Evolutionary conservation across 2,113 vertebrate species (phyloP).

Genomic region (Macquaria ambigua): DNA sequence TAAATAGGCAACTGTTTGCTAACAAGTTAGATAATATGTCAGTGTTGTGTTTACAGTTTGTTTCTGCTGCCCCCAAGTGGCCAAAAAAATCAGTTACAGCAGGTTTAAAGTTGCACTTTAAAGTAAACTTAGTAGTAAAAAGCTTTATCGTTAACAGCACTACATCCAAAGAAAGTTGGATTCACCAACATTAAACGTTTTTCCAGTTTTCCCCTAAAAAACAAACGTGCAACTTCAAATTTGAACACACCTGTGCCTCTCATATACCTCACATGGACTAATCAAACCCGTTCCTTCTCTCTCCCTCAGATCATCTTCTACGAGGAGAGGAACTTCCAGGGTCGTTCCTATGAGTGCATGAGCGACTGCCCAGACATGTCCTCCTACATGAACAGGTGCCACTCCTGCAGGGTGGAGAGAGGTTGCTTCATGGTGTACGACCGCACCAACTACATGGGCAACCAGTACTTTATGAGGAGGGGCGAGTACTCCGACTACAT

Average conservation of each 20-base stretch:
- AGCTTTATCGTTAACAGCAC: background rate
- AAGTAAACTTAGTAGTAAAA: background rate
- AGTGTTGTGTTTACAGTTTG: background rate
- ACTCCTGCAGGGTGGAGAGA: slow-evolving; percentile 77
- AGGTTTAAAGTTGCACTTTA: background rate
- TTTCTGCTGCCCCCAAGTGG: slow-evolving; percentile 18
- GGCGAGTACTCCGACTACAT: slow-evolving; percentile 81
- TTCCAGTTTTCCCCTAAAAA: background rate
- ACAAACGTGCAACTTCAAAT: background rate
- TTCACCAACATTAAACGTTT: background rate
- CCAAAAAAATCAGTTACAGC: background rate
- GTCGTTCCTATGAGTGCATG: slow-evolving; percentile 82
- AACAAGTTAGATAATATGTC: no score
- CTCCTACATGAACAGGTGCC: slow-evolving; percentile 78
- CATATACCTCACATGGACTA: no score
- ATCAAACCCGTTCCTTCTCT: background rate
- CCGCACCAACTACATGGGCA: slow-evolving; percentile 72
- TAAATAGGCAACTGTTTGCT: background rate
- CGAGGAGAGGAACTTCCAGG: slow-evolving; percentile 85
- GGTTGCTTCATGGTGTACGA: slow-evolving; percentile 82
- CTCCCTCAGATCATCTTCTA: slow-evolving; percentile 79
- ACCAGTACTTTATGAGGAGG: slow-evolving; percentile 81
- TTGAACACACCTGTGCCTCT: background rate
- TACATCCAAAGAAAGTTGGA: background rate
- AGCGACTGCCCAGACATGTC: slow-evolving; percentile 81